Evolutionary conservation across 2,888 invertebrate genomes (phyloP).

Genomic region (Phrixothrix hirtus): DNA sequence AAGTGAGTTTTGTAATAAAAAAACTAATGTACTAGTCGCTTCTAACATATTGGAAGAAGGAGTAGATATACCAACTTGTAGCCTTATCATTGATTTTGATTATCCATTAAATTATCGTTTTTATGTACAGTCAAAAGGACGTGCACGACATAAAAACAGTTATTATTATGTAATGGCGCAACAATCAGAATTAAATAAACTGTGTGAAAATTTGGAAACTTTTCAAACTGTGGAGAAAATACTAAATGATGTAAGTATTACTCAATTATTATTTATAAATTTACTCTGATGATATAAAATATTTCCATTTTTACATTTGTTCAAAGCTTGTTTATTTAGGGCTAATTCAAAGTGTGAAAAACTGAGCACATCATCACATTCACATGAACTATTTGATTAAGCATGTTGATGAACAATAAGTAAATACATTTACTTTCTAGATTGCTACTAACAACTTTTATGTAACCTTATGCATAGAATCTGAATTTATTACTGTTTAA

Average conservation of each 20-base stretch:
- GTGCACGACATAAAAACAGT: constrained; percentile 73
- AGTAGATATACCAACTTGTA: constrained; percentile 82
- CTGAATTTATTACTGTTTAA: too few relatives aligned
- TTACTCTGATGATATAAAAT: too few relatives aligned
- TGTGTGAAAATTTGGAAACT: constrained; percentile 50
- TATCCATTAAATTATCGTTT: constrained; percentile 72
- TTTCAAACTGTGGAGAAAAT: constrained; percentile 57
- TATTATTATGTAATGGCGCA: constrained; percentile 63
- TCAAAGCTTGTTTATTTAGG: too few relatives aligned
- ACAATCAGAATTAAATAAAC: constrained; percentile 42
- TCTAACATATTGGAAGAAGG: constrained; percentile 91
- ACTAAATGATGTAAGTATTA: constrained; percentile 57
- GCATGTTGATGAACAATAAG: too few relatives aligned
- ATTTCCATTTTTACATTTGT: too few relatives aligned
- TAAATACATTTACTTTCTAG: too few relatives aligned
- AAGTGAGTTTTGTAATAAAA: constrained; percentile 62
- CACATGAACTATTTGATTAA: too few relatives aligned
- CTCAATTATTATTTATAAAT: constrained; percentile 31
- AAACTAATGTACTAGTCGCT: constrained; percentile 68
- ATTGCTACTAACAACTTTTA: too few relatives aligned
- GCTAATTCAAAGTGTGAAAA: too few relatives aligned
- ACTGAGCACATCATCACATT: too few relatives aligned
- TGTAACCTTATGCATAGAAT: too few relatives aligned
- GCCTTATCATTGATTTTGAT: constrained; percentile 78
- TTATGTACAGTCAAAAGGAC: constrained; percentile 89